phyloP scores from a whole-genome alignment of 2,888 invertebrate genomes.

The Protophormia terraenovae region DNA sequence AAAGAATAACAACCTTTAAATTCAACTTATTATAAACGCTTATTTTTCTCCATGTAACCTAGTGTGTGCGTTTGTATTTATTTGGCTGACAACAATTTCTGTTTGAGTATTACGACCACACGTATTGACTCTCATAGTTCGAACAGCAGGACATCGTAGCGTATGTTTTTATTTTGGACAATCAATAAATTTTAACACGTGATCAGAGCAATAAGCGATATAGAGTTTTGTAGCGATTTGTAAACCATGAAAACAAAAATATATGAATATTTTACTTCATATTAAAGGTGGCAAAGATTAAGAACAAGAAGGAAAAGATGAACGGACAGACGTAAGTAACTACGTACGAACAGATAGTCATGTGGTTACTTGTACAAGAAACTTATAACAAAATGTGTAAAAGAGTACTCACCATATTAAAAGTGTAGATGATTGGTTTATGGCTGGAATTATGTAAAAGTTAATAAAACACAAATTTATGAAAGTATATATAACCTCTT shows the following conservation, averaged over 20 bases:
- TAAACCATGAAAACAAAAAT: conserved; percentile 19
- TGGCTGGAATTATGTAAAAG: conserved; percentile 36
- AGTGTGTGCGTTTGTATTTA: not conserved
- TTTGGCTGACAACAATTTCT: conserved; percentile 25
- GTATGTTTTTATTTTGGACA: conserved; percentile 72
- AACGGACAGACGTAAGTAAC: not conserved
- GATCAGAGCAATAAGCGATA: conserved; percentile 74
- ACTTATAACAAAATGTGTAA: not conserved
- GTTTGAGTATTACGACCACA: conserved; percentile 78
- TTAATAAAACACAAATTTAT: conserved; percentile 50
- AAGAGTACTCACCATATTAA: conserved; percentile 10
- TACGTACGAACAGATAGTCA: no score
- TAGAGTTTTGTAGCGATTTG: conserved; percentile 47
- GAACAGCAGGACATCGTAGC: conserved; percentile 78
- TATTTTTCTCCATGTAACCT: not conserved
- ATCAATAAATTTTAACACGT: conserved; percentile 82
- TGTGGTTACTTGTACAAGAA: not conserved
- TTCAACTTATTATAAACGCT: not conserved
- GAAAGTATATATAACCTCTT: not conserved
- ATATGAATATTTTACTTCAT: conserved; percentile 26
- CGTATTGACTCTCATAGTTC: conserved; percentile 80
- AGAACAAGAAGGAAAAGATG: not conserved
- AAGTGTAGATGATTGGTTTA: conserved; percentile 52
- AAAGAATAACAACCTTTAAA: no score
- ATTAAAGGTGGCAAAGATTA: not conserved